phyloP scores from a whole-genome alignment of 2,113 vertebrate genomes.

The Chunga burmeisteri region DNA sequence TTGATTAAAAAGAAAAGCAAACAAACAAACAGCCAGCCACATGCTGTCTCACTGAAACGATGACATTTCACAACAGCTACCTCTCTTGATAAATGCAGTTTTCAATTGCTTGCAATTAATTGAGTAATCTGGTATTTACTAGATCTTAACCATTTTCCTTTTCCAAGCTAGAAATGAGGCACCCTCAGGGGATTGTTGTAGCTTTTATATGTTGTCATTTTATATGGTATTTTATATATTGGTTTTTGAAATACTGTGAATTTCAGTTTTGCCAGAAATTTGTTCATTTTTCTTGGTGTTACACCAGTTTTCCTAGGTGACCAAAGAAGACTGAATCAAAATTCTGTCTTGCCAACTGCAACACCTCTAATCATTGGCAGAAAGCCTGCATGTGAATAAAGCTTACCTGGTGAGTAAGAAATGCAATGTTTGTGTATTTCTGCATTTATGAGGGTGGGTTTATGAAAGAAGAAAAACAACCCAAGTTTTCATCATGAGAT shows the following conservation, averaged over 20 bases:
- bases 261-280: background rate
- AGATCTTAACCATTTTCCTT: background rate
- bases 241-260: background rate
- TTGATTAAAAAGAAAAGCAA: slow-evolving; percentile 37
- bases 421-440: background rate
- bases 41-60: background rate
- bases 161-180: background rate
- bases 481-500: background rate
- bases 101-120: background rate
- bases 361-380: background rate
- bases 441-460: background rate
- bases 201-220: background rate
- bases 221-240: background rate
- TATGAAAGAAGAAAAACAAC: background rate
- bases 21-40: slow-evolving; percentile 15
- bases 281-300: background rate
- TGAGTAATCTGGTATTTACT: background rate
- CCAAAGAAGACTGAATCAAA: background rate
- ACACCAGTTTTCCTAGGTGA: background rate
- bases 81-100: background rate
- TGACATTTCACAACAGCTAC: slow-evolving; percentile 9
- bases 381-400: background rate
- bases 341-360: background rate
- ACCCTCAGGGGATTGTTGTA: background rate
- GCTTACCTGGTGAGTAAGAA: background rate